Percentiles rank a stretch among this genome's conserved stretches.
Evolutionary conservation across 2,888 invertebrate genomes (phyloP).

Genomic region (Ornithoptera alexandrae): DNA sequence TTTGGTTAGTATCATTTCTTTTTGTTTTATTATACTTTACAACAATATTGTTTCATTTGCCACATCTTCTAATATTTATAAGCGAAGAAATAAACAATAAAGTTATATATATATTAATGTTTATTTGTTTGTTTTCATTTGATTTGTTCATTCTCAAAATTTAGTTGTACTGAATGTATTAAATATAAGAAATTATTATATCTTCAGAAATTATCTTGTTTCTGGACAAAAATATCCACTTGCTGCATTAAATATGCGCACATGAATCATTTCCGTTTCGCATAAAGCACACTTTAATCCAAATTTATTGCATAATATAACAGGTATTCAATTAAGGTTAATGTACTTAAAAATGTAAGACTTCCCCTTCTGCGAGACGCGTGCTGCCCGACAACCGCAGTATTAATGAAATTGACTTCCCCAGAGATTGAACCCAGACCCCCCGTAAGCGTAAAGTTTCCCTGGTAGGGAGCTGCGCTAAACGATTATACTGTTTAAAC

Average conservation of each 20-base stretch:
- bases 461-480: conserved; percentile 40
- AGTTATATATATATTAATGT: no score
- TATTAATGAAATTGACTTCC: conserved; percentile 78
- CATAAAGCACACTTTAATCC: conserved; percentile 58
- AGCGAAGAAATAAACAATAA: no score
- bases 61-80: no score
- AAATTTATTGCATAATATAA: conserved; percentile 64
- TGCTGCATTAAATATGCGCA: conserved; percentile 27
- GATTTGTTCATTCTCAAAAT: no score
- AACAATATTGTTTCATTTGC: no score
- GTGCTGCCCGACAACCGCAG: conserved; percentile 53
- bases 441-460: conserved; percentile 47
- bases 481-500: conserved; percentile 30
- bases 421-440: conserved; percentile 53
- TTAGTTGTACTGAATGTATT: no score
- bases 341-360: conserved; percentile 71
- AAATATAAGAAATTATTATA: no score
- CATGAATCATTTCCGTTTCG: conserved; percentile 35
- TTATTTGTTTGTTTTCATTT: no score
- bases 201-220: no score
- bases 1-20: no score
- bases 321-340: conserved; percentile 70
- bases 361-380: conserved; percentile 47
- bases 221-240: no score
- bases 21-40: no score